A percentile compares a stretch with the other conserved stretches of the same genome.
These are phyloP conservation scores for Lymantria dispar DNA, from an alignment of 2,888 invertebrate species.

Conservation along the genomic window DNA sequence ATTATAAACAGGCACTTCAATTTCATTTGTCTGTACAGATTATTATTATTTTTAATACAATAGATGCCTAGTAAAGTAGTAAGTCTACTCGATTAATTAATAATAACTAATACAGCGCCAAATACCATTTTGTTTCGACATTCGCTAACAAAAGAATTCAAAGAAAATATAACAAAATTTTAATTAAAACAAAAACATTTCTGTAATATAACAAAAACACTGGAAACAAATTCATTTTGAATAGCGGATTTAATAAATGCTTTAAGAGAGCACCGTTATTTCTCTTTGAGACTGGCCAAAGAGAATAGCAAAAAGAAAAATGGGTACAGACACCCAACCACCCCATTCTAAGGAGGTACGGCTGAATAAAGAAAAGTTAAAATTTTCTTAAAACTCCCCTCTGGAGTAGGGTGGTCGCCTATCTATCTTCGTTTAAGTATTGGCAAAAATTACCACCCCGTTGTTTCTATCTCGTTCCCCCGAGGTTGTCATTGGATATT, in stretches of 20 bases:
- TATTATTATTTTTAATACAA: too few species aligned
- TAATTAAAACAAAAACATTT: slow-evolving; percentile 27
- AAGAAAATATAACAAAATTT: slow-evolving; percentile 5
- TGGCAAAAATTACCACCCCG: slow-evolving; percentile 74
- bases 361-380: slow-evolving; percentile 82
- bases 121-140: too few species aligned
- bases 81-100: too few species aligned
- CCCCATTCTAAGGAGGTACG: slow-evolving; percentile 36
- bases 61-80: too few species aligned
- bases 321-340: slow-evolving; percentile 45
- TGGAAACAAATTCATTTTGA: slow-evolving; percentile 68
- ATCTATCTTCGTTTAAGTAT: slow-evolving; percentile 81
- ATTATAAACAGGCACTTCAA: too few species aligned
- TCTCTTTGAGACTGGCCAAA: slow-evolving; percentile 76
- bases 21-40: too few species aligned
- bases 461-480: slow-evolving; percentile 50
- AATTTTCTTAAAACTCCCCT: slow-evolving; percentile 76
- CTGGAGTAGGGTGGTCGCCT: slow-evolving; percentile 53
- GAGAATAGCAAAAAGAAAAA: slow-evolving; percentile 76
- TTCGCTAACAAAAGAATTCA: too few species aligned
- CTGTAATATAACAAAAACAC: slow-evolving; percentile 48
- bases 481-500: slow-evolving; percentile 65
- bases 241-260: slow-evolving; percentile 79
- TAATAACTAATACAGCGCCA: too few species aligned
- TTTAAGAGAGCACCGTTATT: slow-evolving; percentile 65